Conservation (phyloP, 1,140 invertebrate genomes). For the Leptestheria dahalacensis region DNA sequence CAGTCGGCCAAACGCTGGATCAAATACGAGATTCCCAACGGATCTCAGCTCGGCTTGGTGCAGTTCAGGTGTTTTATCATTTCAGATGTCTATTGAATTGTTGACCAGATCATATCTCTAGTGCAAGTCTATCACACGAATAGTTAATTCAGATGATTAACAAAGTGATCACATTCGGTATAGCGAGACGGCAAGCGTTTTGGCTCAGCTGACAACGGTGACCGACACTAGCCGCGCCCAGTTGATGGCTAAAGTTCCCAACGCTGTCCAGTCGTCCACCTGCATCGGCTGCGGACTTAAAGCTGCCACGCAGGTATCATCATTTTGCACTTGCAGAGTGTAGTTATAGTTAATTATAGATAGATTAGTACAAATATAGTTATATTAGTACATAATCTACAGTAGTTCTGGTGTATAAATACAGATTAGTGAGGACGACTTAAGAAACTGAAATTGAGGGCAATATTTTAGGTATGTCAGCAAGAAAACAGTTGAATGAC, state of each 20-base stretch:
- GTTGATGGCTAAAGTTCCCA: slow-evolving; percentile 15
- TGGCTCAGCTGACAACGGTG: slow-evolving; percentile 15
- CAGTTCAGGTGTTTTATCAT: slow-evolving; percentile 16
- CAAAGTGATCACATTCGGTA: background rate
- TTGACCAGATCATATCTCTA: background rate
- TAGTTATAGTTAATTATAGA: too few relatives aligned
- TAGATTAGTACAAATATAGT: background rate
- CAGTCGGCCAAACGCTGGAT: slow-evolving; percentile 17
- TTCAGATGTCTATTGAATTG: background rate
- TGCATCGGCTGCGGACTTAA: slow-evolving; percentile 20
- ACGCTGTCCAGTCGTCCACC: slow-evolving; percentile 16
- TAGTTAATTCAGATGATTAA: background rate
- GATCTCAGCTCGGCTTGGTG: slow-evolving; percentile 17
- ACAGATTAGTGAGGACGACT: too few relatives aligned
- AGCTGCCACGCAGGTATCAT: slow-evolving; percentile 16
- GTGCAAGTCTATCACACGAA: background rate
- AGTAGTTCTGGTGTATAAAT: background rate
- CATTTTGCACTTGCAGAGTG: too few relatives aligned
- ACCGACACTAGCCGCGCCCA: slow-evolving; percentile 11
- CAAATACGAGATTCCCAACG: slow-evolving; percentile 18
- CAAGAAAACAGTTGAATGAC: too few relatives aligned
- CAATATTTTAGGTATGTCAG: too few relatives aligned
- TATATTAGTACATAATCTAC: background rate
- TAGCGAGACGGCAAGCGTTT: slow-evolving; percentile 8
- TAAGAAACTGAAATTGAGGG: too few relatives aligned